Conservation (phyloP, 2,113 vertebrate genomes). For the Sarotherodon lohbergeri region DNA sequence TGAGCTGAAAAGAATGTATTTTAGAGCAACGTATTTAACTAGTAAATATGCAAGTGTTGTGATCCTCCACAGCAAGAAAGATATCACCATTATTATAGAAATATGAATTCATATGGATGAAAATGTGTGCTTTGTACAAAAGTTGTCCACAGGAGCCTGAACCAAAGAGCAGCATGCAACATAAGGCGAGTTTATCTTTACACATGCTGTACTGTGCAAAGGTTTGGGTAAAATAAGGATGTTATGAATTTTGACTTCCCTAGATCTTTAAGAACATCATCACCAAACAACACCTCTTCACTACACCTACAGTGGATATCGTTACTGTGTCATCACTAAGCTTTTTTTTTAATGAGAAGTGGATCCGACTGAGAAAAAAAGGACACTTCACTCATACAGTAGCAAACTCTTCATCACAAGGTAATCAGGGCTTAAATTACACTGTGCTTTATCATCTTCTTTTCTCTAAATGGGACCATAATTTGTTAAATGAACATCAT, state of each 20-base stretch:
- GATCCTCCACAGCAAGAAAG: background rate
- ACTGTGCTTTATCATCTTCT: background rate
- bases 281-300: background rate
- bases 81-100: background rate
- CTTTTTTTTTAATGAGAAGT: background rate
- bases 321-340: background rate
- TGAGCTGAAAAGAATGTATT: background rate
- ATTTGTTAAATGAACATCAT: background rate
- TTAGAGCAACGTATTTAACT: background rate
- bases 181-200: background rate
- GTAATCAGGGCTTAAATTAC: background rate
- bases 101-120: background rate
- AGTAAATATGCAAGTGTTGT: background rate
- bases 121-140: background rate
- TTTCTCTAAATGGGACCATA: background rate
- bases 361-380: background rate
- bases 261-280: background rate
- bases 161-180: background rate
- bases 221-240: background rate
- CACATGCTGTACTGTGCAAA: background rate
- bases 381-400: background rate
- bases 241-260: background rate
- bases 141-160: background rate
- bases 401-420: background rate
- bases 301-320: background rate